Evolutionary conservation across 2,797 vertebrate species (phyloP).

Genomic region (Cryptoprocta ferox): DNA sequence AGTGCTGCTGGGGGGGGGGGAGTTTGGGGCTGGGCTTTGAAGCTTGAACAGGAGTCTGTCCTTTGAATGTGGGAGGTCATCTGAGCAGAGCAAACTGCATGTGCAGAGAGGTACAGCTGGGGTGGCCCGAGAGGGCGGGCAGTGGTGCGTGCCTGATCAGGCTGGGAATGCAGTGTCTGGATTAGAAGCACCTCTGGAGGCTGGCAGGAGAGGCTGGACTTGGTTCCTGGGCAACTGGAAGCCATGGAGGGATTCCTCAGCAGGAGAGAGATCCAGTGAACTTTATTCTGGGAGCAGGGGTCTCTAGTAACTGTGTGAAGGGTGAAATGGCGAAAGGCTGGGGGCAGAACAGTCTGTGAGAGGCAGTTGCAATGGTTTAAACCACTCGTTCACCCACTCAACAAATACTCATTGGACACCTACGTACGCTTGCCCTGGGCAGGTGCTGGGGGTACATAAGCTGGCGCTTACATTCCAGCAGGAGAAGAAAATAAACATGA

Average conservation of each 20-base stretch:
- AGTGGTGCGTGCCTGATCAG: neutral
- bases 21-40: neutral
- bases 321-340: neutral
- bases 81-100: neutral
- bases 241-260: neutral
- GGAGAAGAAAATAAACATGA: neutral
- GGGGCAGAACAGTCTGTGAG: neutral
- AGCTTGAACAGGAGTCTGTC: neutral
- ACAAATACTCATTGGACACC: neutral
- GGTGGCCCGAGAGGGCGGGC: fast-evolving
- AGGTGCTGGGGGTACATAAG: neutral
- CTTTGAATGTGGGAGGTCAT: neutral
- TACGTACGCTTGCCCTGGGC: fast-evolving
- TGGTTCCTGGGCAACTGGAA: neutral
- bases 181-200: neutral
- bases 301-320: neutral
- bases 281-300: neutral
- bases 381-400: neutral
- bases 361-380: neutral
- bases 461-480: fast-evolving
- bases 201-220: neutral
- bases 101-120: neutral
- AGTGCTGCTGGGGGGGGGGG: no score
- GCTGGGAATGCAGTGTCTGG: neutral
- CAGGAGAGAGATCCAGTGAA: neutral